A percentile compares a stretch with the other conserved stretches of the same genome.
phyloP scores from a whole-genome alignment of 2,888 invertebrate genomes.

The Trissolcus brochymenae region DNA sequence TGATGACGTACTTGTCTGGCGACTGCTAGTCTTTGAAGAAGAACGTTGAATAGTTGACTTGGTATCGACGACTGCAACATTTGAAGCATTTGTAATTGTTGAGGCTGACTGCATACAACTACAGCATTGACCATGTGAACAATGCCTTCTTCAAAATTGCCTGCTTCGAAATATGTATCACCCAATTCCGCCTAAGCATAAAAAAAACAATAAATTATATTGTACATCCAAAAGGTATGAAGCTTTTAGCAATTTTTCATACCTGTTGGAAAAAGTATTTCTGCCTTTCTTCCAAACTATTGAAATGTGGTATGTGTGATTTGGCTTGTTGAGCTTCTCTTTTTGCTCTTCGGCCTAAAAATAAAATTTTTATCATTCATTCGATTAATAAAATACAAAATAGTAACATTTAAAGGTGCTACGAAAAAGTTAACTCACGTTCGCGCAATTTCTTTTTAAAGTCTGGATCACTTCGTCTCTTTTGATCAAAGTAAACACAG shows the following conservation, averaged over 20 bases:
- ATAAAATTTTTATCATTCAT: neutral
- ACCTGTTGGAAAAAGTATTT: constrained; percentile 86
- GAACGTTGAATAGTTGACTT: neutral
- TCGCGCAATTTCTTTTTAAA: constrained; percentile 97
- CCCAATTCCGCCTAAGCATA: constrained; percentile 89
- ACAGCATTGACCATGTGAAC: constrained; percentile 98
- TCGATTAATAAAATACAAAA: neutral
- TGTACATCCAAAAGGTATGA: neutral
- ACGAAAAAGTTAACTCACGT: constrained; percentile 82
- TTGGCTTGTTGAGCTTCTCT: constrained; percentile 77
- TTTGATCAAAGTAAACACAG: constrained; percentile 98
- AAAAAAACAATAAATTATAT: neutral
- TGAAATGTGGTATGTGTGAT: constrained; percentile 86
- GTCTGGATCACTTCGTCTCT: constrained; percentile 94
- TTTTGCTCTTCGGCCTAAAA: constrained; percentile 80
- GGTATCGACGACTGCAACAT: constrained; percentile 68
- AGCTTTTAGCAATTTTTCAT: neutral
- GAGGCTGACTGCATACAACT: constrained; percentile 96
- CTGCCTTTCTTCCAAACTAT: constrained; percentile 95
- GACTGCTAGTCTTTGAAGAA: neutral
- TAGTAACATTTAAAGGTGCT: neutral
- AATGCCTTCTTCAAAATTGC: constrained; percentile 92
- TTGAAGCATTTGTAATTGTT: constrained; percentile 92
- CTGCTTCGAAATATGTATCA: constrained; percentile 90
- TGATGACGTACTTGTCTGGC: neutral